Evolutionary conservation across 2,888 invertebrate genomes (phyloP).

Genomic region (Bugula neritina): DNA sequence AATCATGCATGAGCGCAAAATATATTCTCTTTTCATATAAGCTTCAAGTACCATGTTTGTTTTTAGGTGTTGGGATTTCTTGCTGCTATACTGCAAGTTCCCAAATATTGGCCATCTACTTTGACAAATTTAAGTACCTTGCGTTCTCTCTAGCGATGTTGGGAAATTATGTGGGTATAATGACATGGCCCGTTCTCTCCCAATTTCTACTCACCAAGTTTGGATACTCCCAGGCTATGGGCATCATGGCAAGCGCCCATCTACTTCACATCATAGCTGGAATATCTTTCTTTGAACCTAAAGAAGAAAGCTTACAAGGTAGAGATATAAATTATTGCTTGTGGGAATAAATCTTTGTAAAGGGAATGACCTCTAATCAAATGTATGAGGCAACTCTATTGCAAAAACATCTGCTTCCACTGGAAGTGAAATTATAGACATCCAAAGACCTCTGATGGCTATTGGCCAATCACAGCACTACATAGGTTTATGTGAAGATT

Average conservation of each 20-base stretch:
- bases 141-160: slow-evolving; percentile 1
- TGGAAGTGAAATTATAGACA: no score
- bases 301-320: not conserved
- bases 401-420: no score
- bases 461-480: no score
- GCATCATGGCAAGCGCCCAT: not conserved
- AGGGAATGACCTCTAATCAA: no score
- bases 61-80: not conserved
- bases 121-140: slow-evolving; percentile 1
- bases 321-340: no score
- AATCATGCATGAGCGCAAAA: no score
- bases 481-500: no score
- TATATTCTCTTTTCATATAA: no score
- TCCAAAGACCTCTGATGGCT: no score
- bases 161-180: not conserved
- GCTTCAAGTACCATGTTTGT: no score
- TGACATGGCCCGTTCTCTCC: not conserved
- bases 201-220: not conserved
- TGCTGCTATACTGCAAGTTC: not conserved
- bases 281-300: not conserved
- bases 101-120: not conserved
- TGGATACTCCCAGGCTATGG: slow-evolving; percentile 11
- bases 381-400: no score
- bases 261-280: slow-evolving; percentile 1
- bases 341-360: no score